Evolutionary conservation across 2,797 vertebrate species (phyloP).

Genomic region (Anguilla marmorata): DNA sequence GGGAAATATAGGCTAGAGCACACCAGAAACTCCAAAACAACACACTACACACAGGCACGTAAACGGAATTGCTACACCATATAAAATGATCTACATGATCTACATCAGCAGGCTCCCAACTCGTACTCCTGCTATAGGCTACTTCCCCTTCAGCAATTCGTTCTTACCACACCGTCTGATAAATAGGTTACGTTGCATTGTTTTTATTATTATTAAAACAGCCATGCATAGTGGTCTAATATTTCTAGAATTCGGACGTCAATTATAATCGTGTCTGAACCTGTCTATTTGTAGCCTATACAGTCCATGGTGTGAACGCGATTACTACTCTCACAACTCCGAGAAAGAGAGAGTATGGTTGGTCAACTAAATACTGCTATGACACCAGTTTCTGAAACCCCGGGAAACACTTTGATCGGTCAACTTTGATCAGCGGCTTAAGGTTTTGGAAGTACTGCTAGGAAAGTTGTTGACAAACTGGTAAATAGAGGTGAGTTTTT

Average conservation of each 20-base stretch:
- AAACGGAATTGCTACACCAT: neutral
- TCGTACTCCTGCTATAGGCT: neutral
- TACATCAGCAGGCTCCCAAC: neutral
- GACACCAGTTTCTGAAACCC: conserved; percentile 43
- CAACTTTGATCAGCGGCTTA: conserved; percentile 18
- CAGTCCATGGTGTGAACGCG: neutral
- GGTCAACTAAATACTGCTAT: conserved; percentile 53
- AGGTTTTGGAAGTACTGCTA: conserved; percentile 25
- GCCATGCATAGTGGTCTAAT: neutral
- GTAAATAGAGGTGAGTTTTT: conserved; percentile 61
- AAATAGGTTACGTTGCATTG: neutral
- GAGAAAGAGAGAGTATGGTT: conserved; percentile 28
- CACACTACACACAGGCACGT: neutral
- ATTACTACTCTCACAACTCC: neutral
- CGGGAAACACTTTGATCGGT: conserved; percentile 63
- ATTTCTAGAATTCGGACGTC: neutral
- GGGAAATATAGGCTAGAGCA: neutral
- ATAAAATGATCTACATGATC: neutral
- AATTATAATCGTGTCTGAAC: too few species aligned
- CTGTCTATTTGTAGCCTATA: neutral
- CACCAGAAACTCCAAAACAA: neutral
- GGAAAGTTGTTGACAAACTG: conserved; percentile 35
- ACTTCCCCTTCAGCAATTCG: neutral
- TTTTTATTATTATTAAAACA: neutral
- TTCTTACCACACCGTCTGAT: neutral